Conservation (phyloP, 2,888 invertebrate genomes). For the Amblyjoppa proteus region DNA sequence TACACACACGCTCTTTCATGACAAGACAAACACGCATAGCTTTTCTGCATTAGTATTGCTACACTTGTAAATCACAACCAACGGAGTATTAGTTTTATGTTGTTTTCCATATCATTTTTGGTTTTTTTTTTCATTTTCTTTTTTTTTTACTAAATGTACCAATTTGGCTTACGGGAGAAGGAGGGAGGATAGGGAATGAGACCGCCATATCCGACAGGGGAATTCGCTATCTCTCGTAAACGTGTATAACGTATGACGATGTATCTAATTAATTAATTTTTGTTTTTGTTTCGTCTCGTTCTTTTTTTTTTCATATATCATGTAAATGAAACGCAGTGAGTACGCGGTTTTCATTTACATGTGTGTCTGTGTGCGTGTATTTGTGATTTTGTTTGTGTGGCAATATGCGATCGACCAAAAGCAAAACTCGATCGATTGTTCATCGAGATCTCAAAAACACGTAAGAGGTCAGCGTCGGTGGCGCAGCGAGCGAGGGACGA, state of each 20-base stretch:
- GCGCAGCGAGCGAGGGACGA: conserved; percentile 27
- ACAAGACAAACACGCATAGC: conserved; percentile 11
- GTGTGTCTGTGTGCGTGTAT: conserved; percentile 18
- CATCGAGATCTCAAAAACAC: conserved; percentile 55
- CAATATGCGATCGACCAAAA: conserved; percentile 10
- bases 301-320: conserved; percentile 67
- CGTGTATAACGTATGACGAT: conserved; percentile 34
- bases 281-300: conserved; percentile 64
- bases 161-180: conserved; percentile 27
- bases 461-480: conserved; percentile 52
- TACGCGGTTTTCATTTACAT: conserved; percentile 22
- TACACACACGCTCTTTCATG: conserved; percentile 7
- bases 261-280: conserved; percentile 59
- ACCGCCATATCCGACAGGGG: neutral
- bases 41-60: conserved; percentile 76
- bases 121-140: conserved; percentile 23
- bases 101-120: conserved; percentile 18
- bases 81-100: conserved; percentile 81
- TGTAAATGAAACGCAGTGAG: conserved; percentile 35
- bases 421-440: conserved; percentile 41
- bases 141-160: conserved; percentile 19
- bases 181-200: conserved; percentile 22
- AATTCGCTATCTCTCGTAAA: conserved; percentile 36
- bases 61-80: conserved; percentile 84
- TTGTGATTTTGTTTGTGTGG: conserved; percentile 20